Conservation (phyloP, 2,113 vertebrate species). For the Chaenogobius annularis region DNA sequence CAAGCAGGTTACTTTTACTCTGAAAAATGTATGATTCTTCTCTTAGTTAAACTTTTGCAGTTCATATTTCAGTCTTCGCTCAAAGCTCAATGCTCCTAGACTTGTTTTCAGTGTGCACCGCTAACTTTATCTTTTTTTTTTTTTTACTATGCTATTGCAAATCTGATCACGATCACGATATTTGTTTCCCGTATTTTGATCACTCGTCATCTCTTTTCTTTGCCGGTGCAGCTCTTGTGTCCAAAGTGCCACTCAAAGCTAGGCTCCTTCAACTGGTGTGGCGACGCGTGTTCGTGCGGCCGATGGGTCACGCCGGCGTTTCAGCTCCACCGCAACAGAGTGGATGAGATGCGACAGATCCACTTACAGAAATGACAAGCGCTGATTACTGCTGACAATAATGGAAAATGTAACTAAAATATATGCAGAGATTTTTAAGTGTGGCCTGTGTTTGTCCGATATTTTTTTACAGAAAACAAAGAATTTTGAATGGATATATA, state of each 20-base stretch:
- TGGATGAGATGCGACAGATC: conserved; percentile 85
- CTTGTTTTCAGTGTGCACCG: too few relatives aligned
- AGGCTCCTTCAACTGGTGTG: conserved; percentile 94
- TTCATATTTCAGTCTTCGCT: too few relatives aligned
- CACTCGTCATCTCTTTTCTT: background rate
- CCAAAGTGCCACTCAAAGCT: conserved; percentile 90
- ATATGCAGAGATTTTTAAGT: background rate
- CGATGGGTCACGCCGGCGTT: conserved; percentile 93
- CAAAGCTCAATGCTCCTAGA: too few relatives aligned
- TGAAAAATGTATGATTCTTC: too few relatives aligned
- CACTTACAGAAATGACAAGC: conserved; percentile 50
- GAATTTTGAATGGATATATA: background rate
- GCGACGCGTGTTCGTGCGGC: conserved; percentile 93
- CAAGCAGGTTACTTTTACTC: too few relatives aligned
- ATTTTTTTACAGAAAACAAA: background rate
- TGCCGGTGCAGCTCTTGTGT: conserved; percentile 84
- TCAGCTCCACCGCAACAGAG: conserved; percentile 90
- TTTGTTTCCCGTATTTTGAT: background rate
- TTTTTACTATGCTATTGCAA: background rate
- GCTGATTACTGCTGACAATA: background rate
- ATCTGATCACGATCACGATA: too few relatives aligned
- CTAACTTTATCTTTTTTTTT: too few relatives aligned
- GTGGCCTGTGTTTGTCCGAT: background rate
- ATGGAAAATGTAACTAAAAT: background rate
- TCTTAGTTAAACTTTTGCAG: too few relatives aligned